Conservation (phyloP, 1,140 invertebrate genomes). For the Papilio machaon region DNA sequence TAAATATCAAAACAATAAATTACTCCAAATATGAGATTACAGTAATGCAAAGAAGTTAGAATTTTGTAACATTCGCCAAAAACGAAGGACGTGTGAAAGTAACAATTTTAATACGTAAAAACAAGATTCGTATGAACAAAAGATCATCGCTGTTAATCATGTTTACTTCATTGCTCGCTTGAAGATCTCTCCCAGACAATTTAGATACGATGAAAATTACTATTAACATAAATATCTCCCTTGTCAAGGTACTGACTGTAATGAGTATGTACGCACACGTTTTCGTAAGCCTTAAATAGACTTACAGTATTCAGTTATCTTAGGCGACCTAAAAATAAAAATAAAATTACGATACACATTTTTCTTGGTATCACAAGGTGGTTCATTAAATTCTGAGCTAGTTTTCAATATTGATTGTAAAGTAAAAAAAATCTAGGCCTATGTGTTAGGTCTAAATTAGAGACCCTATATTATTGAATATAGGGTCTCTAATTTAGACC, state of each 20-base stretch:
- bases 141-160: constrained; percentile 18
- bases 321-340: background rate
- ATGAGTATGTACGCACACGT: background rate
- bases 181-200: constrained; percentile 15
- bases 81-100: constrained; percentile 19
- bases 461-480: no score
- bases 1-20: constrained; percentile 29
- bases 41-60: constrained; percentile 13
- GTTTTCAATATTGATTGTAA: no score
- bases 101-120: background rate
- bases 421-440: no score
- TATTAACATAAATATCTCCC: constrained; percentile 20
- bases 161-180: constrained; percentile 24
- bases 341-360: background rate
- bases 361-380: no score
- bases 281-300: constrained; percentile 23
- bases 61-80: background rate
- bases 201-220: constrained; percentile 28
- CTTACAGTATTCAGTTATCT: background rate
- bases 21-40: background rate
- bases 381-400: background rate
- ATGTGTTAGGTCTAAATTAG: no score
- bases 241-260: constrained; percentile 4
- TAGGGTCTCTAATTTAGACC: background rate
- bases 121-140: constrained; percentile 22